Evolutionary conservation across 2,797 vertebrate species (phyloP).

Genomic region (Eleutherodactylus coqui): DNA sequence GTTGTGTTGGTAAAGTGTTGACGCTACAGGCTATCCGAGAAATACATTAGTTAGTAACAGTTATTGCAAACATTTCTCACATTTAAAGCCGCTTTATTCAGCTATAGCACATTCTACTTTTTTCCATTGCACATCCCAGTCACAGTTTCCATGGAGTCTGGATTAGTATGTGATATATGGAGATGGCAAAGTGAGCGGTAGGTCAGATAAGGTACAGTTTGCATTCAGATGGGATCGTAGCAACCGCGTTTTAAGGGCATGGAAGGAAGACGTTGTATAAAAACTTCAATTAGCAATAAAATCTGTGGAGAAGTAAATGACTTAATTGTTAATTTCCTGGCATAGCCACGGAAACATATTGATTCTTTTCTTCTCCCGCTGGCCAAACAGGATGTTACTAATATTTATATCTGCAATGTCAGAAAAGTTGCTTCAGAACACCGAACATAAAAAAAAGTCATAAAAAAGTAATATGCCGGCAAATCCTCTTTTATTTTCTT

Average conservation of each 20-base stretch:
- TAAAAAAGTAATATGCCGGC: too few relatives aligned
- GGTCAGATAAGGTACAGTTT: conserved; percentile 9
- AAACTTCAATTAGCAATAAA: conserved; percentile 49
- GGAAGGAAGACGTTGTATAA: conserved; percentile 36
- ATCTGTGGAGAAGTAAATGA: background rate
- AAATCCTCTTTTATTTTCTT: too few relatives aligned
- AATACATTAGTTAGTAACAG: background rate
- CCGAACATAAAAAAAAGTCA: background rate
- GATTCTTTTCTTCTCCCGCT: background rate
- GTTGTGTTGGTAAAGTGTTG: background rate
- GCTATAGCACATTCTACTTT: background rate
- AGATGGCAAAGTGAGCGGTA: conserved; percentile 3
- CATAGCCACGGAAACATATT: background rate
- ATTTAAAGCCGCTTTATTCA: background rate
- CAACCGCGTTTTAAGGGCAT: conserved; percentile 31
- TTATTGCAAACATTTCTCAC: background rate
- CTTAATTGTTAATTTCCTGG: conserved; percentile 44
- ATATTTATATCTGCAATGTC: background rate
- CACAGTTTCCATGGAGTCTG: conserved; percentile 21
- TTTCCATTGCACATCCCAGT: conserved; percentile 23
- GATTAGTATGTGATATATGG: conserved; percentile 13
- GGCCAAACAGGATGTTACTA: background rate
- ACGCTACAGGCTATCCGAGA: background rate
- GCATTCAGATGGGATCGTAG: conserved; percentile 33
- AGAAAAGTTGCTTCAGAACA: background rate